phyloP scores from a whole-genome alignment of 2,113 vertebrate species.

The Hystrix brachyura region DNA sequence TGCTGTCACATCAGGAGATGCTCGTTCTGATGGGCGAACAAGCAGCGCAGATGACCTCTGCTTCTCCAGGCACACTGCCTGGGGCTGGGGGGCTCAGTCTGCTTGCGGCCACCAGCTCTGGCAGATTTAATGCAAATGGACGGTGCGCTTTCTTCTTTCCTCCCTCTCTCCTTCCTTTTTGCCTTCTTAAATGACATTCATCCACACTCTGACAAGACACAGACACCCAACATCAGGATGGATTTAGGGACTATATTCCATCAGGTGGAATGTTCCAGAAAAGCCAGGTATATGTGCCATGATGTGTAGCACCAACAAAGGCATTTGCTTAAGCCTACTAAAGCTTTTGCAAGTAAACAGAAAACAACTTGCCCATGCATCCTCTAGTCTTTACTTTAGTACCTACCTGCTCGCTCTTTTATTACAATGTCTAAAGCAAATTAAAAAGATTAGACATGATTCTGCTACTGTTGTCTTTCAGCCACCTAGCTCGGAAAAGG shows the following conservation, averaged over 20 bases:
- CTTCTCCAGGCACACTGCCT: background rate
- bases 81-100: background rate
- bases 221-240: background rate
- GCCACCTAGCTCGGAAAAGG: background rate
- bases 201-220: background rate
- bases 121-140: background rate
- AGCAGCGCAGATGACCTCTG: background rate
- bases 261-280: background rate
- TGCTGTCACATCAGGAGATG: background rate
- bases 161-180: background rate
- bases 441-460: background rate
- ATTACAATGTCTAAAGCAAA: background rate
- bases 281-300: background rate
- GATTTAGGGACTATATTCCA: background rate
- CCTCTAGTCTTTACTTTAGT: background rate
- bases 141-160: background rate
- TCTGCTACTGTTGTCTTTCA: rapidly evolving
- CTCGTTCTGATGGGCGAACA: background rate
- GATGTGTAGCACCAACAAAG: background rate
- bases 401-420: rapidly evolving
- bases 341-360: background rate
- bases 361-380: background rate
- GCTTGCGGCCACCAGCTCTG: background rate
- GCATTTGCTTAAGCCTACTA: background rate
- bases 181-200: background rate